Evolutionary conservation across 2,888 invertebrate genomes (phyloP), one percentile per base, ranked within the genome.

Genomic region (Cabera pusaria): DNA sequence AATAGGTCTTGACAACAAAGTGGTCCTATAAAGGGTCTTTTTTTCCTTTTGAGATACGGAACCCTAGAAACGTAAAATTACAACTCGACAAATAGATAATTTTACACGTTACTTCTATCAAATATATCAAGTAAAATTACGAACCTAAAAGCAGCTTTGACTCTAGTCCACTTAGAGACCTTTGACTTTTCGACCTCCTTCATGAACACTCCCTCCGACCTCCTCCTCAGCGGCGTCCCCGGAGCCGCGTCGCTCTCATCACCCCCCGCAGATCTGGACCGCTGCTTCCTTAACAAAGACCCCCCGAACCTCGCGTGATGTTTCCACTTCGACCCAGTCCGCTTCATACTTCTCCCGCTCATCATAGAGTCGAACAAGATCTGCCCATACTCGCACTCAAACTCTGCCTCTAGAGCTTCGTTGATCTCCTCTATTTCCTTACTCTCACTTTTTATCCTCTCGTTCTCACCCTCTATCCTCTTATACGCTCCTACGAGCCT

Each of bases 111-210:
- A n/a, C n/a, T n/a, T n/a, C n/a, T n/a, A n/a, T n/a, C n/a, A n/a
- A n/a, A n/a, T n/a, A n/a, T n/a, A n/a, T n/a, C n/a, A n/a, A n/a
- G n/a, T n/a, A n/a, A n/a, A n/a, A n/a, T n/a, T 21, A 40, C 93
- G 93, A 91, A 95, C 74, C 93, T 95, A 62, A 96, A 95, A 6
- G 96, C 96, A 24, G 96, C 95, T 74, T 96, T 97, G 5, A 97
- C 96, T 79, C 93, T 93, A 0, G 95, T 96, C 96, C 96, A 97
- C 67, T 96, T 96, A 0, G 96, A 96, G 27, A 94, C 92, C 64
- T 93, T 93, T 0, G 93, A 89, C 36, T 87, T 89, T 7, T 89
- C 89, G 0, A 86, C 81, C 52, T 86, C 85, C 37, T 87, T 88
- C 25, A 68, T 52, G 26, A 82, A 84, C 1, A 87, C 56, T 0